A percentile compares a stretch with the other conserved stretches of the same genome.
These are phyloP conservation scores for Pipra filicauda DNA, from an alignment of 2,113 vertebrate species.

Conservation along the genomic window DNA sequence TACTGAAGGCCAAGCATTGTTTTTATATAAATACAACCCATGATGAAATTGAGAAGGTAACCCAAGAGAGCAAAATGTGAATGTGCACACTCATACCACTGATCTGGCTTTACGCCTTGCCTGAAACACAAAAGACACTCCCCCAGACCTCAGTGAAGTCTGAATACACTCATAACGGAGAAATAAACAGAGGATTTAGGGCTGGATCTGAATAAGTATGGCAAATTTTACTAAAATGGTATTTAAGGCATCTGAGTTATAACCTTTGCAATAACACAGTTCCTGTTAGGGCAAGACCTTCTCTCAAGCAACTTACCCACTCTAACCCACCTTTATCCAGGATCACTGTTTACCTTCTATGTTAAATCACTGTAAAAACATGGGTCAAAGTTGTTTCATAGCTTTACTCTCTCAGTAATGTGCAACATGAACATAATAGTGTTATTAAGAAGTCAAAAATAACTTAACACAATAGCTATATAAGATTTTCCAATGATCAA, in stretches of 20 bases:
- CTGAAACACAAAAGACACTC: not conserved
- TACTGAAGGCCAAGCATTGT: not conserved
- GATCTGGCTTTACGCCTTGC: not conserved
- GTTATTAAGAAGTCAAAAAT: slow-evolving; percentile 77
- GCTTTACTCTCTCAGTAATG: slow-evolving; percentile 80
- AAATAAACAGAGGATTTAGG: not conserved
- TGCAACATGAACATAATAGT: slow-evolving; percentile 79
- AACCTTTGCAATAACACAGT: not conserved
- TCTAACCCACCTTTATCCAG: not conserved
- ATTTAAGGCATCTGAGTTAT: not conserved
- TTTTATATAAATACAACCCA: not conserved
- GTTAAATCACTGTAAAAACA: slow-evolving; percentile 60
- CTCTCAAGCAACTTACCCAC: not conserved
- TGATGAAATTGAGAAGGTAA: not conserved
- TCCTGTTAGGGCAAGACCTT: not conserved
- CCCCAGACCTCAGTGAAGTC: not conserved
- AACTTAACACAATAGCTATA: slow-evolving; percentile 75
- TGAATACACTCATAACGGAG: not conserved
- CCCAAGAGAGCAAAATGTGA: not conserved
- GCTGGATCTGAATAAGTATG: not conserved
- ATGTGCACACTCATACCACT: not conserved
- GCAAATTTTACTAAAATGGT: not conserved
- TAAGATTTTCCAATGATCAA: slow-evolving; percentile 70
- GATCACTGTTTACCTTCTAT: not conserved
- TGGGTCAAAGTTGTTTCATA: slow-evolving; percentile 65